Conservation (phyloP, 2,797 vertebrate genomes). For the Syncerus caffer region DNA sequence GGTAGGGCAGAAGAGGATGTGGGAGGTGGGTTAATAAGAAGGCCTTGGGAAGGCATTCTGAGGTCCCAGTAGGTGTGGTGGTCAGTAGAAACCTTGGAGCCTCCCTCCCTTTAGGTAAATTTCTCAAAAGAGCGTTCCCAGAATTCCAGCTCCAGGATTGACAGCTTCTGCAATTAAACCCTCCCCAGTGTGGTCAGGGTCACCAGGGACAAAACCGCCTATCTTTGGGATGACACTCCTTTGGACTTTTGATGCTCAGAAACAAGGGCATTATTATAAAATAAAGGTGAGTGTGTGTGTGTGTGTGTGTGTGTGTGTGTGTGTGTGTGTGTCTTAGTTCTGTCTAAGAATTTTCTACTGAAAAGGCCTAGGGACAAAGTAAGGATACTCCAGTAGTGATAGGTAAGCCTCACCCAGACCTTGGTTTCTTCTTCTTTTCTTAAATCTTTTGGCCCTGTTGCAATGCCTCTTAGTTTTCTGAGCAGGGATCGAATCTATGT, state of each 20-base stretch:
- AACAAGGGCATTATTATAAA: background rate
- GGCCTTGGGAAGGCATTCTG: background rate
- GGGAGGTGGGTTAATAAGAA: background rate
- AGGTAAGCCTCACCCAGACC: background rate
- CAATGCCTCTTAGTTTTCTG: background rate
- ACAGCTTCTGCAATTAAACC: background rate
- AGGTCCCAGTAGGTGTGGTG: background rate
- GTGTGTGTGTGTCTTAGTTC: background rate
- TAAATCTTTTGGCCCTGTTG: background rate
- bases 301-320: background rate
- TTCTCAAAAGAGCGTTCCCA: background rate
- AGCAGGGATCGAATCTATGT: background rate
- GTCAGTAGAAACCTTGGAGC: background rate
- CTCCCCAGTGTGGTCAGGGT: background rate
- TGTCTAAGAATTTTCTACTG: background rate
- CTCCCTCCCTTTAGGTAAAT: background rate
- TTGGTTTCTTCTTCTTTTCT: background rate
- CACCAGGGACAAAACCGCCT: background rate
- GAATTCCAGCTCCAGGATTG: background rate
- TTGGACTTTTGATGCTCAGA: background rate
- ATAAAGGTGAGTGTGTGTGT: too few relatives aligned
- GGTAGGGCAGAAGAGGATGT: background rate
- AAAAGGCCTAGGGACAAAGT: slow-evolving; percentile 4
- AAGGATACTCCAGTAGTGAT: background rate
- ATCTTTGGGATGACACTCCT: background rate